Evolutionary conservation across 2,888 invertebrate genomes (phyloP).

Genomic region (Euclidia mi): DNA sequence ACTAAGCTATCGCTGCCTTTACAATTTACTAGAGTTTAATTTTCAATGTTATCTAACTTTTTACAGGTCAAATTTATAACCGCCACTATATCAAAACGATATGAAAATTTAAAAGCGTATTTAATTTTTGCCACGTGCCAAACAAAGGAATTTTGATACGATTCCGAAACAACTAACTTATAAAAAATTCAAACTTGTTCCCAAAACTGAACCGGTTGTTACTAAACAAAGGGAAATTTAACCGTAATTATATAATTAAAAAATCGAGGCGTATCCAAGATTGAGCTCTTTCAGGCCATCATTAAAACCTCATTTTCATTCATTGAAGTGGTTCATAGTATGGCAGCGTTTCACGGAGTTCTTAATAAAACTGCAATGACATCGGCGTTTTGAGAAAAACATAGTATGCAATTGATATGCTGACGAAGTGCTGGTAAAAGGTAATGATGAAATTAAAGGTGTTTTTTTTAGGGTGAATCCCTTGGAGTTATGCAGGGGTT

Average conservation of each 20-base stretch:
- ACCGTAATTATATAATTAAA: conserved; percentile 57
- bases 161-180: conserved; percentile 15
- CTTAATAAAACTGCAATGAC: conserved; percentile 6
- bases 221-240: conserved; percentile 54
- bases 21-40: no score
- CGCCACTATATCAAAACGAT: no score
- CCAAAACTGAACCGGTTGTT: conserved; percentile 20
- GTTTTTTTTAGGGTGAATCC: no score
- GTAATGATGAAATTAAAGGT: no score
- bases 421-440: neutral
- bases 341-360: conserved; percentile 21
- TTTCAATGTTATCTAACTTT: no score
- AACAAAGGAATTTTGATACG: conserved; percentile 17
- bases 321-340: conserved; percentile 47
- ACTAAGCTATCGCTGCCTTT: no score
- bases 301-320: conserved; percentile 70
- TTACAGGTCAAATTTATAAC: no score
- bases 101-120: no score
- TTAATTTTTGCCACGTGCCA: no score
- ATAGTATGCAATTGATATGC: neutral
- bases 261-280: conserved; percentile 55
- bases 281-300: conserved; percentile 58
- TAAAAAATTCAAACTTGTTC: conserved; percentile 35
- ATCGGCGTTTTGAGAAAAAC: neutral
- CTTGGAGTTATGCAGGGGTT: no score